A percentile compares a stretch with the other conserved stretches of the same genome.
phyloP scores from a whole-genome alignment of 1,140 invertebrate genomes.

The Solenopsis invicta region DNA sequence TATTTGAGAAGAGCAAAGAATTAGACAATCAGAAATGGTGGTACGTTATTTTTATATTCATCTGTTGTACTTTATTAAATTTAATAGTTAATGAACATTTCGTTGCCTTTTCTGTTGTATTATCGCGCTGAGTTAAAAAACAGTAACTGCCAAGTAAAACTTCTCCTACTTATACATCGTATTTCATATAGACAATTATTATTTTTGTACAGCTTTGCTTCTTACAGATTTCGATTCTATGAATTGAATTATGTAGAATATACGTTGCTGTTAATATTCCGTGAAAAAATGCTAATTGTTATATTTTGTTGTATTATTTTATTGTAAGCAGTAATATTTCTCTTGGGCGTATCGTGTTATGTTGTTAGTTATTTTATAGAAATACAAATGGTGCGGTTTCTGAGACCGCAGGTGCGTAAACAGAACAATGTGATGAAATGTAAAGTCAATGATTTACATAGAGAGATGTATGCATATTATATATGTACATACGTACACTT shows the following conservation, averaged over 20 bases:
- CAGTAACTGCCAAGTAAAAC: slow-evolving; percentile 48
- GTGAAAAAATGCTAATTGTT: neutral
- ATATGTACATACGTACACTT: slow-evolving; percentile 10
- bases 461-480: slow-evolving; percentile 1
- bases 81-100: neutral
- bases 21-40: slow-evolving; percentile 43
- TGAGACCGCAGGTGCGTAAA: slow-evolving; percentile 1
- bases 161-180: slow-evolving; percentile 1
- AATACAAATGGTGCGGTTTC: slow-evolving; percentile 6
- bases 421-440: slow-evolving; percentile 58
- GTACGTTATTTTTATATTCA: slow-evolving; percentile 16
- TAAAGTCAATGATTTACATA: slow-evolving; percentile 50
- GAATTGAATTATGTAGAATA: neutral
- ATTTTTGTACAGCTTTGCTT: neutral
- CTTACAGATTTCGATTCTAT: slow-evolving; percentile 10
- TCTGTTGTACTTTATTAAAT: slow-evolving; percentile 7
- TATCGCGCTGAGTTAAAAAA: slow-evolving; percentile 11
- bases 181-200: slow-evolving; percentile 15
- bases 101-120: slow-evolving; percentile 4
- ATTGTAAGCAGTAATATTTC: neutral
- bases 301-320: neutral
- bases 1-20: slow-evolving; percentile 23
- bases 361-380: slow-evolving; percentile 24
- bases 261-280: neutral
- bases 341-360: neutral